These are phyloP conservation scores for Epinephelus lanceolatus DNA, from an alignment of 2,113 vertebrate species.

Conservation along the genomic window DNA sequence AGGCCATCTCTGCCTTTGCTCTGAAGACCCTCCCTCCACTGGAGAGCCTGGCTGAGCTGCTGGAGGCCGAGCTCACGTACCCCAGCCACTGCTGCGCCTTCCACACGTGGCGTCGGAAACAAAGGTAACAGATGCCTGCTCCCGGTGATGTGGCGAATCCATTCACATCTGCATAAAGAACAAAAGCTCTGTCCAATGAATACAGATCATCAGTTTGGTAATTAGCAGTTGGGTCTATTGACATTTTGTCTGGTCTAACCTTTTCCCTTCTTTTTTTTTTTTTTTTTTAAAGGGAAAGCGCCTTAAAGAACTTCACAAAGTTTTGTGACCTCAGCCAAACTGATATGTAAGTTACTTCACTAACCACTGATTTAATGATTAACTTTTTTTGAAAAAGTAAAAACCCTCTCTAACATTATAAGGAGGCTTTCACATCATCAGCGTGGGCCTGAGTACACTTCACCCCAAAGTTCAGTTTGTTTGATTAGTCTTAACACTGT, in stretches of 20 bases:
- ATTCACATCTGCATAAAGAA: slow-evolving; percentile 44
- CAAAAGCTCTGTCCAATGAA: slow-evolving; percentile 12
- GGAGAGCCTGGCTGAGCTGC: slow-evolving; percentile 88
- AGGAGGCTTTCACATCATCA: too few species aligned
- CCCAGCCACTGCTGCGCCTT: slow-evolving; percentile 97
- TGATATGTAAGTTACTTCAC: slow-evolving; percentile 85
- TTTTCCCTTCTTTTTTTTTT: slow-evolving; percentile 39
- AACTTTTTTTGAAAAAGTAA: too few species aligned
- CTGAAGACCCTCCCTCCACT: slow-evolving; percentile 91
- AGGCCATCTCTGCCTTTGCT: slow-evolving; percentile 85
- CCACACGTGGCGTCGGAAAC: slow-evolving; percentile 82
- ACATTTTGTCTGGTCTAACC: slow-evolving; percentile 30
- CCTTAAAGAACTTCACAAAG: slow-evolving; percentile 88
- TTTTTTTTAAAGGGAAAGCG: slow-evolving; percentile 85
- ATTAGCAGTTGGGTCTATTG: slow-evolving; percentile 41
- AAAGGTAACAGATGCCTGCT: slow-evolving; percentile 64
- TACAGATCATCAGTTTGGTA: slow-evolving; percentile 35
- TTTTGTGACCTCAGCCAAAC: slow-evolving; percentile 85
- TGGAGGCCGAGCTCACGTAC: slow-evolving; percentile 90
- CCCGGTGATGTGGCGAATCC: slow-evolving; percentile 23
- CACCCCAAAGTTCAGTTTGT: too few species aligned
- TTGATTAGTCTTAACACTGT: too few species aligned
- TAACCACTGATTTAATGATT: too few species aligned
- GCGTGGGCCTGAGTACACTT: too few species aligned
- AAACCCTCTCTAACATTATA: too few species aligned